Percentiles rank a stretch among this genome's conserved stretches.
Evolutionary conservation across 2,113 vertebrate species (phyloP).

Genomic region (Rhea americana): DNA sequence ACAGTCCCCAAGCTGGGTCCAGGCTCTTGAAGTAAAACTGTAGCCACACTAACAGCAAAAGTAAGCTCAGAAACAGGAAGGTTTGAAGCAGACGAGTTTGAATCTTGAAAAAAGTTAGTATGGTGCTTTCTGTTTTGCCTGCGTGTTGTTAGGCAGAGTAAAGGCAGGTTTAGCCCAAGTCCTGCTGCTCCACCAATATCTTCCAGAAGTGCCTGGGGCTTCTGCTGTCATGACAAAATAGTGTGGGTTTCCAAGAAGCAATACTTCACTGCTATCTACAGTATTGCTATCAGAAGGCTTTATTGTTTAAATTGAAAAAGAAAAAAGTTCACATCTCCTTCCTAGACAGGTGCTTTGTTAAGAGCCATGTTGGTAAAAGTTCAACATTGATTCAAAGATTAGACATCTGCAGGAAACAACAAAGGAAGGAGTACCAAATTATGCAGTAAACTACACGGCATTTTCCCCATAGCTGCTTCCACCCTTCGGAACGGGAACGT

Average conservation of each 20-base stretch:
- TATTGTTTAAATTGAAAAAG: neutral
- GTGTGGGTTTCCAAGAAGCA: neutral
- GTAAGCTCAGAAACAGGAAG: neutral
- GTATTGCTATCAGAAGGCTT: neutral
- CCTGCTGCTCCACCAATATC: neutral
- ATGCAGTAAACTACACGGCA: neutral
- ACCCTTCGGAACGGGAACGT: neutral
- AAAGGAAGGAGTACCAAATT: neutral
- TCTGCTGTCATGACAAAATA: constrained; percentile 1
- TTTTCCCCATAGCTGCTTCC: neutral
- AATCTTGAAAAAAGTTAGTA: neutral
- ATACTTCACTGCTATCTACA: neutral
- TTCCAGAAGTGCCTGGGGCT: neutral
- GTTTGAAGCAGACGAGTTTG: neutral
- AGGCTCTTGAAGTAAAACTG: neutral
- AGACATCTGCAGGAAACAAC: neutral
- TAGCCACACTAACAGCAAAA: neutral
- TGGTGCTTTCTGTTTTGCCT: neutral
- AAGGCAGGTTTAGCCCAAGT: neutral
- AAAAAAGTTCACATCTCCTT: constrained; percentile 31
- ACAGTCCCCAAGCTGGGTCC: neutral
- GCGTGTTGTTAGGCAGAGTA: neutral
- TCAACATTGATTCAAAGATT: neutral
- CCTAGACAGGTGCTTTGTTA: neutral
- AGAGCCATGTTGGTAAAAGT: neutral